phyloP scores from a whole-genome alignment of 2,113 vertebrate genomes.

The Deroptyus accipitrinus region DNA sequence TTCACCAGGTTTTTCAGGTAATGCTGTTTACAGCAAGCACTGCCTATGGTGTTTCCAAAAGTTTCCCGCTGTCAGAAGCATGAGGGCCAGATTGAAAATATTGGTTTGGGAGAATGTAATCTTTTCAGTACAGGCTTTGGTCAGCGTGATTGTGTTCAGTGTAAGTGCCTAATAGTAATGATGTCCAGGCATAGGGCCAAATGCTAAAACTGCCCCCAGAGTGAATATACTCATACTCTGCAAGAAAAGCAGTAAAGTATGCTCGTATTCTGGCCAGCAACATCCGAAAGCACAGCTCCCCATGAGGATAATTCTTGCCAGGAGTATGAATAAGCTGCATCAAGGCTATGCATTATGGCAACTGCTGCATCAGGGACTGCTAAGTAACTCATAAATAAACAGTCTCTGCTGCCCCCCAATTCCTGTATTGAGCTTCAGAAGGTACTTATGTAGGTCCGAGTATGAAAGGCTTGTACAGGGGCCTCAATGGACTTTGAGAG shows the following conservation, averaged over 20 bases:
- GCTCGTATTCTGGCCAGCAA: neutral
- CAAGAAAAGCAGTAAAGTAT: constrained; percentile 40
- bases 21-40: constrained; percentile 15
- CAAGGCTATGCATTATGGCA: constrained; percentile 11
- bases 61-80: constrained; percentile 24
- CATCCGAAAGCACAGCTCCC: neutral
- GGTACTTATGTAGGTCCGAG: neutral
- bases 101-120: constrained; percentile 55
- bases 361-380: neutral
- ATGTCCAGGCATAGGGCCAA: constrained; percentile 57
- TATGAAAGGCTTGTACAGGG: neutral
- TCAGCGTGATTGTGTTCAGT: constrained; percentile 16
- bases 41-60: neutral
- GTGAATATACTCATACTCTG: constrained; percentile 50
- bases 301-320: constrained; percentile 40
- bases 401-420: neutral
- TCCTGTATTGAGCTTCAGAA: neutral
- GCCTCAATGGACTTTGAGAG: constrained; percentile 7
- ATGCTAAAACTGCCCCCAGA: constrained; percentile 54
- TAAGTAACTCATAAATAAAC: constrained; percentile 41
- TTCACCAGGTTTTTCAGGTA: constrained; percentile 33
- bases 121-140: constrained; percentile 57
- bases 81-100: constrained; percentile 44
- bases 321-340: constrained; percentile 42
- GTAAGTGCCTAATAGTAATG: constrained; percentile 59